Evolutionary conservation across 2,888 invertebrate species (phyloP).

Genomic region (Ischnus inquisitorius): DNA sequence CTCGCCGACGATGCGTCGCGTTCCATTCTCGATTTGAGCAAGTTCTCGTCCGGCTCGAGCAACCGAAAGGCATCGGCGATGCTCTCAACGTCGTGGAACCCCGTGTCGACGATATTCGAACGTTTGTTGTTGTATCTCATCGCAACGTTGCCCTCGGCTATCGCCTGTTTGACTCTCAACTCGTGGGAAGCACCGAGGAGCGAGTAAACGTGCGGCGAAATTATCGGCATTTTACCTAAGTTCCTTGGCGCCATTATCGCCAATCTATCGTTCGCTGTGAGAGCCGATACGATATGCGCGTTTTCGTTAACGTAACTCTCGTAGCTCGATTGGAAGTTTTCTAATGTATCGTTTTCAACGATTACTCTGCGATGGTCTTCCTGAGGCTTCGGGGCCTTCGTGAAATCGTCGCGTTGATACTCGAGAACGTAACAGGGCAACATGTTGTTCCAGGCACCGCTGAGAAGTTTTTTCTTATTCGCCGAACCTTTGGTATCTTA

Average conservation of each 20-base stretch:
- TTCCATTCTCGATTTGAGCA: constrained; percentile 28
- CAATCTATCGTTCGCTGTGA: constrained; percentile 57
- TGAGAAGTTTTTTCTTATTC: constrained; percentile 61
- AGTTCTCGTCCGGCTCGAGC: constrained; percentile 63
- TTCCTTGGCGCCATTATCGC: constrained; percentile 51
- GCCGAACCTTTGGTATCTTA: not conserved
- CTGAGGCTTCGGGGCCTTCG: constrained; percentile 54
- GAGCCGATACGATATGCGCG: constrained; percentile 60
- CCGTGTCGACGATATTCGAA: constrained; percentile 39
- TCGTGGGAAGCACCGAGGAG: constrained; percentile 74
- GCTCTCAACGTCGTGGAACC: constrained; percentile 62
- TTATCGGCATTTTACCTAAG: constrained; percentile 68
- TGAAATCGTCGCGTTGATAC: constrained; percentile 42
- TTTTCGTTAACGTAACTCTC: constrained; percentile 69
- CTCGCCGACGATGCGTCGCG: constrained; percentile 52
- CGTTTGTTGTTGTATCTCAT: constrained; percentile 43
- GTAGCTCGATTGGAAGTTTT: constrained; percentile 70
- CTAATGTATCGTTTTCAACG: constrained; percentile 68
- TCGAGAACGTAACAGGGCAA: constrained; percentile 76
- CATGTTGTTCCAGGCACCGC: constrained; percentile 74
- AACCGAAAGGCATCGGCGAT: constrained; percentile 56
- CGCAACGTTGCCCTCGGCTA: constrained; percentile 61
- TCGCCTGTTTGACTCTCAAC: constrained; percentile 70
- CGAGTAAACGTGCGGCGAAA: constrained; percentile 72
- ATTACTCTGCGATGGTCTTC: constrained; percentile 59